Percentiles rank a stretch among this genome's conserved stretches.
Evolutionary conservation across 2,888 invertebrate genomes (phyloP).

Genomic region (Anaspis maculata): DNA sequence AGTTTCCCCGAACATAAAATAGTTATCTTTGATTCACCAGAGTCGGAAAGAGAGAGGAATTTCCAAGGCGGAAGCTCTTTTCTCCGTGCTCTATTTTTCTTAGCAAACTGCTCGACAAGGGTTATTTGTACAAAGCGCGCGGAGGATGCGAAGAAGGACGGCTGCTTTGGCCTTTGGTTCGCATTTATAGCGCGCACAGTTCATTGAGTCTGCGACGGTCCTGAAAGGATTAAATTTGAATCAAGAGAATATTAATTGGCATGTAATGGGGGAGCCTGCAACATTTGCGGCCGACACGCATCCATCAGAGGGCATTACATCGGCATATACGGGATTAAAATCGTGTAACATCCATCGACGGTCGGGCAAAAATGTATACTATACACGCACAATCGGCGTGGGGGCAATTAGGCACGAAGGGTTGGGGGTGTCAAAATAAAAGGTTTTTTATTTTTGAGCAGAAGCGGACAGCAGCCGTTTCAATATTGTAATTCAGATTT

Average conservation of each 20-base stretch:
- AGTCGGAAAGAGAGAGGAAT: slow-evolving; percentile 13
- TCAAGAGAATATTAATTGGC: slow-evolving; percentile 34
- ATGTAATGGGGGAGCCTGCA: slow-evolving; percentile 30
- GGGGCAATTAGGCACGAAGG: no score
- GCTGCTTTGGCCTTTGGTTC: no score
- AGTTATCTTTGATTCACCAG: slow-evolving; percentile 17
- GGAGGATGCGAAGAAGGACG: slow-evolving; percentile 2
- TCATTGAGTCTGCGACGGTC: slow-evolving; percentile 26
- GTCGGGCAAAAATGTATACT: slow-evolving; percentile 4
- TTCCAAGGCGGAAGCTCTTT: slow-evolving; percentile 27
- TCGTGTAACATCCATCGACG: no score
- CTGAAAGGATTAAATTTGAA: slow-evolving; percentile 35
- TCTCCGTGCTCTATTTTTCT: slow-evolving; percentile 26
- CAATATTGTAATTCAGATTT: no score
- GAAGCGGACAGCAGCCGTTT: no score
- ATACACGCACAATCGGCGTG: no score
- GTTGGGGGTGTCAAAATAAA: no score
- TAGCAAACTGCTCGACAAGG: slow-evolving; percentile 22
- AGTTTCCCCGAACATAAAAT: slow-evolving; percentile 22
- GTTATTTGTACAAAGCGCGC: slow-evolving; percentile 17
- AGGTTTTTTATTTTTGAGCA: no score
- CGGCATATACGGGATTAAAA: no score
- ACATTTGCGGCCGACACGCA: slow-evolving; percentile 27
- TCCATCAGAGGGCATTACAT: slow-evolving; percentile 9
- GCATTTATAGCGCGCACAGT: no score